A percentile compares a stretch with the other conserved stretches of the same genome.
phyloP scores from a whole-genome alignment of 1,140 invertebrate species.

The Drosophila parvula region DNA sequence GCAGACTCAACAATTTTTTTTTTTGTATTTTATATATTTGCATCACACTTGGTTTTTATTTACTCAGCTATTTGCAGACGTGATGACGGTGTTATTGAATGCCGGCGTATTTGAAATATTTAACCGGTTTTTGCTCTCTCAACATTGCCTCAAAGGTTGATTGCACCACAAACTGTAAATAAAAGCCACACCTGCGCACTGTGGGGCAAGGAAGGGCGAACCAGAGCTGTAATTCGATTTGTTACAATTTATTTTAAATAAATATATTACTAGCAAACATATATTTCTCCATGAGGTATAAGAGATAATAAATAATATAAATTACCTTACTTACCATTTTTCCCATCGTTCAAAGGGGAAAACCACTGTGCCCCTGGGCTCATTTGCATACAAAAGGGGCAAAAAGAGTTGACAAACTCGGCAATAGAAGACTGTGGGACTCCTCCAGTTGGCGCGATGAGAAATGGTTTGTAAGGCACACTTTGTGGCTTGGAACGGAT shows the following conservation, averaged over 20 bases:
- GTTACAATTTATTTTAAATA: neutral
- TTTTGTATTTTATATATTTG: neutral
- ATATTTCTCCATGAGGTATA: too few relatives aligned
- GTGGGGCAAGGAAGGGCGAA: neutral
- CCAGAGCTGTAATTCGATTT: neutral
- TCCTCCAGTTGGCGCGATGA: slow-evolving; percentile 4
- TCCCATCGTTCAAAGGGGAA: neutral
- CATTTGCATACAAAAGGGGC: slow-evolving; percentile 51
- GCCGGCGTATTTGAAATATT: slow-evolving; percentile 43
- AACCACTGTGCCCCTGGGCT: slow-evolving; percentile 28
- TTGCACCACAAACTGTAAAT: slow-evolving; percentile 55
- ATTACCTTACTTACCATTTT: neutral
- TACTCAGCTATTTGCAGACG: slow-evolving; percentile 43
- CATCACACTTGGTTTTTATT: slow-evolving; percentile 33
- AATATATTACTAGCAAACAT: too few relatives aligned
- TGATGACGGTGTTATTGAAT: slow-evolving; percentile 39
- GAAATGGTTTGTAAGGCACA: slow-evolving; percentile 22
- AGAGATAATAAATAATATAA: neutral
- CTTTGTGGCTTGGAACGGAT: neutral
- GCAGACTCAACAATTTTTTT: slow-evolving; percentile 10
- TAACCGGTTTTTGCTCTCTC: slow-evolving; percentile 51
- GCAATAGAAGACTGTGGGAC: slow-evolving; percentile 26
- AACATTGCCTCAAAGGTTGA: slow-evolving; percentile 47
- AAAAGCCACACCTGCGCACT: slow-evolving; percentile 46
- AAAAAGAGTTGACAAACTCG: slow-evolving; percentile 31